Base-by-base conservation (phyloP, 2,888 invertebrate genomes). In the Parelbella ahira region DNA sequence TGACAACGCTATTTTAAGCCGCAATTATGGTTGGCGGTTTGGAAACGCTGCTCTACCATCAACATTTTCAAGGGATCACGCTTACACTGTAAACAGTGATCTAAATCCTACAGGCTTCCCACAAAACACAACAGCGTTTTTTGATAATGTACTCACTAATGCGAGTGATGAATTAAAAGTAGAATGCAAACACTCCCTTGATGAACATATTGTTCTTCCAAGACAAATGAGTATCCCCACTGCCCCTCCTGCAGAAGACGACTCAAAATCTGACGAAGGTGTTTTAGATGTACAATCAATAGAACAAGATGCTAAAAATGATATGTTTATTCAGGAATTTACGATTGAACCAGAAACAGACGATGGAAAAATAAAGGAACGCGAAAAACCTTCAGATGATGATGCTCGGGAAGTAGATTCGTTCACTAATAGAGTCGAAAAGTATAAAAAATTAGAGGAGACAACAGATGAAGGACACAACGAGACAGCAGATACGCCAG, bases 221-320 rank as follows among this genome's bases (percentile, higher is more conserved):
- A 62, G 59, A 18, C 68, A 73, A 33, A 61, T 72, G 45, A 75
- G 60, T 44, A 51, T 68, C 37, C 80, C 82, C 0, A 58, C 76
- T 5, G 83, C 81, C 4, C 79, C 80, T 0, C 72, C 74, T 0
- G 66, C 54, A 0, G 75, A 77, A 51, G 78, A 83, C 10, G 80
- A 82, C 44, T 53, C 58, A 0, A 80, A 79, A 50, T 75, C 75
- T 1, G 83, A 83, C 41, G 79, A 72, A 62, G 69, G 71, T 19
- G 76, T 81, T 8, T 52, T 84, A 45, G 87, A 87, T 24, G 86
- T 86, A 3, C 70, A 71, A 32, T 81, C 75, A 2, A 87, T 87
- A 50, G 87, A 87, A 53, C 75, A 73, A 54, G 87, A 87, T 27
- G 87, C 87, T 8, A 84, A 75, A 37, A 72, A 77, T 47, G 83